Conservation (phyloP, 2,888 invertebrate species). For the Dermolepida albohirtum region DNA sequence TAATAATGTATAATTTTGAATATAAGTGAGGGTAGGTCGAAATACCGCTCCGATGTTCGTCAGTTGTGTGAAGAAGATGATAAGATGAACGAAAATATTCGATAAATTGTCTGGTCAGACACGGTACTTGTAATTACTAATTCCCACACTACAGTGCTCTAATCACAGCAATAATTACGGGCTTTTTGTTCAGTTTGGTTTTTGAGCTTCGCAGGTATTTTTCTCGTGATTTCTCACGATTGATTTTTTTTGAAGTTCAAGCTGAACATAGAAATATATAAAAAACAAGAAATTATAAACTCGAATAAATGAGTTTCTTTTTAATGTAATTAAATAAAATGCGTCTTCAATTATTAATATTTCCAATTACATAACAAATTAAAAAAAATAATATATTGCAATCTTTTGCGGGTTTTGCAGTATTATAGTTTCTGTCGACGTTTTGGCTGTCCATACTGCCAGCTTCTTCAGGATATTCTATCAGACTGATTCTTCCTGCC, state of each 20-base stretch:
- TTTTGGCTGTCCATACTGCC: too few species aligned
- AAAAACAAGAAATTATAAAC: not conserved
- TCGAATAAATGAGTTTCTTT: too few species aligned
- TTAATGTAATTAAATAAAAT: too few species aligned
- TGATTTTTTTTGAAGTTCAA: conserved; percentile 53
- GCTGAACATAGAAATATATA: conserved; percentile 3
- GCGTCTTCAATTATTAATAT: too few species aligned
- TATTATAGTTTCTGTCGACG: too few species aligned
- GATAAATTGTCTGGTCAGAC: conserved; percentile 57
- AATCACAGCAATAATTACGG: conserved; percentile 64
- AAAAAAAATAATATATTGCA: too few species aligned
- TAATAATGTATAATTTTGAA: conserved; percentile 65
- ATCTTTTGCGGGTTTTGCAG: too few species aligned
- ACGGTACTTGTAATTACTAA: conserved; percentile 64
- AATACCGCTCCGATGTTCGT: conserved; percentile 45
- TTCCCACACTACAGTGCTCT: conserved; percentile 64
- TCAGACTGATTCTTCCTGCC: too few species aligned
- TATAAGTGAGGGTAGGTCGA: conserved; percentile 60
- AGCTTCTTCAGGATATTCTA: too few species aligned
- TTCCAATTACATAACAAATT: too few species aligned
- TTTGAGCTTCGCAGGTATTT: conserved; percentile 58
- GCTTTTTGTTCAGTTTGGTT: conserved; percentile 62
- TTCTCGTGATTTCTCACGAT: conserved; percentile 63
- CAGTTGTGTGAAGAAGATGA: too few species aligned
- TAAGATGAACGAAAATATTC: conserved; percentile 44